phyloP scores from a whole-genome alignment of 2,888 invertebrate species.

The Sthenelais limicola region DNA sequence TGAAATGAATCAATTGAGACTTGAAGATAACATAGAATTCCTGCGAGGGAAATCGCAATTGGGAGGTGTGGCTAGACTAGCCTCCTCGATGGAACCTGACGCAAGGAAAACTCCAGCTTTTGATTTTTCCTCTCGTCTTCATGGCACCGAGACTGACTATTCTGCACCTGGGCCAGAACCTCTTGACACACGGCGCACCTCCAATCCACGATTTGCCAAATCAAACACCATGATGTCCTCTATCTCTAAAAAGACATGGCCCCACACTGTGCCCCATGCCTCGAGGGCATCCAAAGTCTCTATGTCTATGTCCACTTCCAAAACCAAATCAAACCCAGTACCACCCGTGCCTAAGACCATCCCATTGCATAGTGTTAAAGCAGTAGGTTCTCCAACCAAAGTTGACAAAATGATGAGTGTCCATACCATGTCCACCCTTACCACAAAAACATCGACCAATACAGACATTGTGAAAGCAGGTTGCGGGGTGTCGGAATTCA shows the following conservation, averaged over 20 bases:
- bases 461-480: slow-evolving; percentile 64
- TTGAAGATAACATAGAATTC: slow-evolving; percentile 62
- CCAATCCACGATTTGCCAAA: slow-evolving; percentile 60
- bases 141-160: not conserved
- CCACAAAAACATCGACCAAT: slow-evolving; percentile 64
- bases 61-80: slow-evolving; percentile 54
- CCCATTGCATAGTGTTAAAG: not conserved
- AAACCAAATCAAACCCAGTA: no score
- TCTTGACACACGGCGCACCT: slow-evolving; percentile 54
- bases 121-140: not conserved
- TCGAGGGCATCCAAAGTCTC: no score
- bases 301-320: no score
- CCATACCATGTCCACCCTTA: slow-evolving; percentile 62
- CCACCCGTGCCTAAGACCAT: not conserved
- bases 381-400: slow-evolving; percentile 14
- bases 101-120: not conserved
- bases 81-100: not conserved
- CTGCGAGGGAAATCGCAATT: slow-evolving; percentile 58
- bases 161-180: not conserved
- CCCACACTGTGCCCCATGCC: no score
- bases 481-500: slow-evolving; percentile 58
- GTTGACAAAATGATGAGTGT: slow-evolving; percentile 57
- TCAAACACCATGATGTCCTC: no score
- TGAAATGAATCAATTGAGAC: slow-evolving; percentile 58
- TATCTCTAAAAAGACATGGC: no score